Base-by-base conservation (phyloP, 1,140 invertebrate species). In the Pentalonia nigronervosa region DNA sequence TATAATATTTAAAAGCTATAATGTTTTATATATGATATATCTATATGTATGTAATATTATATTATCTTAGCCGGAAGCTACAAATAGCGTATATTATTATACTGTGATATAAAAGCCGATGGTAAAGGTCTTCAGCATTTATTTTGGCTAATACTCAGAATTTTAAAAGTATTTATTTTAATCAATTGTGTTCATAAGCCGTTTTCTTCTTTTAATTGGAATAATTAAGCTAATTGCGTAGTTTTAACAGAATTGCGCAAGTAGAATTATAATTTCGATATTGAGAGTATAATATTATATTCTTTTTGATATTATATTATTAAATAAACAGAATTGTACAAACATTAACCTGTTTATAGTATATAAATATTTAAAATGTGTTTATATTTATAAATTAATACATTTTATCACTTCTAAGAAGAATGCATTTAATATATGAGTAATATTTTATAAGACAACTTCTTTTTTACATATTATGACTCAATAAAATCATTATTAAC, bases 141-240 rank as follows among this genome's bases (percentile, higher is more conserved):
- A 76, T 76, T 76, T 76, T 76, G 60, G 60, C n/a, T 76, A 76
- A n/a, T 76, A 76, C 60, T 76, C 60, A 34, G 60, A 76, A 76
- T 76, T 76, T 76, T 34, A n/a, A 14, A 76, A 76, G 60, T 76
- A 76, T 76, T 76, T 76, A 76, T 76, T 76, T 76, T 76, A 76
- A 76, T 76, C 60, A 76, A 76, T 76, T 76, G 30, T n/a, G 11
- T 76, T 76, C 14, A n/a, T n/a, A 76, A 76, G 14, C 60, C 14
- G 14, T 76, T 76, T 76, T 76, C 30, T 76, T n/a, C 11, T 76
- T n/a, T 76, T 76, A 76, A 76, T 76, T 76, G 60, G 60, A 76
- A 76, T n/a, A 76, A 17, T n/a, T 76, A 76, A n/a, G 17, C n/a
- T n/a, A 76, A 76, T 76, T 76, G 60, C 60, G 60, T 76, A 76